Evolutionary conservation across 2,797 vertebrate genomes (phyloP).

Genomic region (Coluber constrictor): DNA sequence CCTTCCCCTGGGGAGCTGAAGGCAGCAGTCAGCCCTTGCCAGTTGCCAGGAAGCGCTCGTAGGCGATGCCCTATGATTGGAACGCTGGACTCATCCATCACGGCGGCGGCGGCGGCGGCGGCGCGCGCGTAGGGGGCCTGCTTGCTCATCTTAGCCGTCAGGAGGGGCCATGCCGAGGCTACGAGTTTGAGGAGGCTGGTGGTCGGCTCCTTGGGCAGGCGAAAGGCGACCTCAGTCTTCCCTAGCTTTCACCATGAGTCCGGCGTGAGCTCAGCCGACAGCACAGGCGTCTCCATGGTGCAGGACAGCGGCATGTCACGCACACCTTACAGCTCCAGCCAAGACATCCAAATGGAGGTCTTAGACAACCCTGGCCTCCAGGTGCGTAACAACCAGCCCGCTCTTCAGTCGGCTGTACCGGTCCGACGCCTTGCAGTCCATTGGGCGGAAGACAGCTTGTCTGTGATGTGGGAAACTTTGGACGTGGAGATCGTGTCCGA

Average conservation of each 20-base stretch:
- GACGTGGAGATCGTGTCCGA: background rate
- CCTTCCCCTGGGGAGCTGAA: background rate
- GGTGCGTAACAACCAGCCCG: conserved; percentile 57
- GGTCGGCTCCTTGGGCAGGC: background rate
- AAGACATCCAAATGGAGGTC: conserved; percentile 99
- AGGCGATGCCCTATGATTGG: background rate
- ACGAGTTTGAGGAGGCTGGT: conserved; percentile 1
- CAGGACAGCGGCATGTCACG: conserved; percentile 97
- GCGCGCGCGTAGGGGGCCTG: background rate
- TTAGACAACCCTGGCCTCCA: conserved; percentile 90
- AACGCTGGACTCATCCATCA: conserved; percentile 3
- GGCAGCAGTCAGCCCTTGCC: background rate
- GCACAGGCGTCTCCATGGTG: conserved; percentile 84
- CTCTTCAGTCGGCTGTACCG: background rate
- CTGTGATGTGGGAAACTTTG: background rate
- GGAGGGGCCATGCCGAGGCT: conserved; percentile 22
- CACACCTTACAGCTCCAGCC: conserved; percentile 93
- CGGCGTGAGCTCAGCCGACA: conserved; percentile 49
- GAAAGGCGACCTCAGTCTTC: background rate
- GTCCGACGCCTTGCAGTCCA: background rate
- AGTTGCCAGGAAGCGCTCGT: conserved; percentile 5
- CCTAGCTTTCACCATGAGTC: conserved; percentile 54
- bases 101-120: background rate
- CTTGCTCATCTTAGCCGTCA: conserved; percentile 23
- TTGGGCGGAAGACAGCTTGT: background rate